Evolutionary conservation across 1,140 invertebrate genomes (phyloP).

Genomic region (Hyposmocoma kahamanoa): DNA sequence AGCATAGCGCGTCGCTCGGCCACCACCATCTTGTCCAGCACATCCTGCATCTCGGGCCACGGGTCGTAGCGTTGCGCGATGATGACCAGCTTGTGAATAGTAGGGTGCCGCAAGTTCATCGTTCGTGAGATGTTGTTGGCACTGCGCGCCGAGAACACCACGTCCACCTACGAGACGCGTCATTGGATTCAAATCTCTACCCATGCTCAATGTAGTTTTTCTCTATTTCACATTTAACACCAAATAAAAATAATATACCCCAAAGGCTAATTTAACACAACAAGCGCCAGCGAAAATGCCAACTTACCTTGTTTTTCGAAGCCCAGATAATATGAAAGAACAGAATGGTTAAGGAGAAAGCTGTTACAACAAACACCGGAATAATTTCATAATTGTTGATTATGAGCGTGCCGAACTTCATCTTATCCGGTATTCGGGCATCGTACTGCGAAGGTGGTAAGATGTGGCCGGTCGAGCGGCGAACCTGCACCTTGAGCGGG

Average conservation of each 20-base stretch:
- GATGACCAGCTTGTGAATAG: constrained; percentile 38
- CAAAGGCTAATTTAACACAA: constrained; percentile 3
- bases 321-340: constrained; percentile 33
- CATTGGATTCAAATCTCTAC: constrained; percentile 1
- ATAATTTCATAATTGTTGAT: constrained; percentile 43
- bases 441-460: constrained; percentile 2
- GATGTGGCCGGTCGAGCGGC: neutral
- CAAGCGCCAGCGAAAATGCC: neutral
- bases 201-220: constrained; percentile 2
- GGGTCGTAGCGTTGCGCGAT: constrained; percentile 54
- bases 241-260: no score
- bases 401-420: constrained; percentile 31
- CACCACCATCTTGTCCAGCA: constrained; percentile 46
- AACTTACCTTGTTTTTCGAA: constrained; percentile 37
- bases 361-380: constrained; percentile 36
- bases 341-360: constrained; percentile 15
- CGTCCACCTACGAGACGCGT: constrained; percentile 37
- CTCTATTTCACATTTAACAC: no score
- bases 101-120: constrained; percentile 48
- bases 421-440: constrained; percentile 30
- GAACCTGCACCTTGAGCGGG: neutral
- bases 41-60: constrained; percentile 59
- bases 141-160: constrained; percentile 31
- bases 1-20: constrained; percentile 38
- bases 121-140: constrained; percentile 44